Conservation (phyloP, 1,140 invertebrate species). For the Conus betulinus region DNA sequence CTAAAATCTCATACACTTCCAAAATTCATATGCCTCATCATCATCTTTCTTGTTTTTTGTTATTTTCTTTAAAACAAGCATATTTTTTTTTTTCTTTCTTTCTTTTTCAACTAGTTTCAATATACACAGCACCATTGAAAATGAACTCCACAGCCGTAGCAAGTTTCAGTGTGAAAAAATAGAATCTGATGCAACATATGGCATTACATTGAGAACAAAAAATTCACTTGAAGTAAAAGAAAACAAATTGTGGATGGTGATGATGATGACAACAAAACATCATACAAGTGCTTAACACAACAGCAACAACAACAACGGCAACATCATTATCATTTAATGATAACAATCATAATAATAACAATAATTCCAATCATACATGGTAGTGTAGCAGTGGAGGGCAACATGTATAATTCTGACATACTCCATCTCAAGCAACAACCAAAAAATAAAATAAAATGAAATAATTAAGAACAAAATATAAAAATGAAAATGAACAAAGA, state of each 20-base stretch:
- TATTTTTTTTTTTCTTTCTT: too few species aligned
- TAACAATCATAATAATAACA: neutral
- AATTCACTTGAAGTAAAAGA: neutral
- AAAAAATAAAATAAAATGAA: too few species aligned
- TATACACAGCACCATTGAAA: neutral
- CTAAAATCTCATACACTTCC: too few species aligned
- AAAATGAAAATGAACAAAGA: too few species aligned
- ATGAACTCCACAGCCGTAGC: neutral
- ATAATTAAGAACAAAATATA: too few species aligned
- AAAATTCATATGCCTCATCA: neutral
- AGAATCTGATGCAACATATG: conserved; percentile 7
- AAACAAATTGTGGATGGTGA: too few species aligned
- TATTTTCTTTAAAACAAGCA: neutral
- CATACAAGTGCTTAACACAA: neutral
- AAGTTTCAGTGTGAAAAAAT: neutral
- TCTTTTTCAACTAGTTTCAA: neutral
- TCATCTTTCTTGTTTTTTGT: too few species aligned
- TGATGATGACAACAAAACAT: neutral
- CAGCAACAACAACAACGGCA: neutral
- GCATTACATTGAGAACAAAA: neutral
- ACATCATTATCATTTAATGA: neutral
- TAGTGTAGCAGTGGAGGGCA: too few species aligned
- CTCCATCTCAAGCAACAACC: too few species aligned
- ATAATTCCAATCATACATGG: neutral
- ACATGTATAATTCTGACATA: too few species aligned